A percentile compares a stretch with the other conserved stretches of the same genome.
Evolutionary conservation across 2,797 vertebrate species (phyloP).

Genomic region (Huso huso): DNA sequence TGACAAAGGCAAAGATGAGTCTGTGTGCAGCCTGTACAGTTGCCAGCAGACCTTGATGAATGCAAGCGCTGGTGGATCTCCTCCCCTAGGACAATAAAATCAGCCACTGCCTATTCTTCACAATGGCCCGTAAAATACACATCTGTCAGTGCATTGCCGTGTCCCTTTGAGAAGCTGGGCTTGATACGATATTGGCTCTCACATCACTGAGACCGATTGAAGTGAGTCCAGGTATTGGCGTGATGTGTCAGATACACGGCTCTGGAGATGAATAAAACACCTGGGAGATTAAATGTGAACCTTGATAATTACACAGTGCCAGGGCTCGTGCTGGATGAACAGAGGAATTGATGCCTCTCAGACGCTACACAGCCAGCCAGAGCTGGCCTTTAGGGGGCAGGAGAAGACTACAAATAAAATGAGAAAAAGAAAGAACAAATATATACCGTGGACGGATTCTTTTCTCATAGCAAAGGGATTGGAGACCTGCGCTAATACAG

Average conservation of each 20-base stretch:
- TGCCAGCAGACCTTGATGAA: slow-evolving; percentile 47
- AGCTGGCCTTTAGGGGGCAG: slow-evolving; percentile 97
- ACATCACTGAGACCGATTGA: slow-evolving; percentile 54
- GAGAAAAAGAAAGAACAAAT: slow-evolving; percentile 25
- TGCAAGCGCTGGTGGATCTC: slow-evolving; percentile 41
- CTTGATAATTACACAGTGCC: slow-evolving; percentile 56
- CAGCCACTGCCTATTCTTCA: slow-evolving; percentile 42
- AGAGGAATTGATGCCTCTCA: slow-evolving; percentile 32
- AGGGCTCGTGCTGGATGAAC: slow-evolving; percentile 25
- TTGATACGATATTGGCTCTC: slow-evolving; percentile 44
- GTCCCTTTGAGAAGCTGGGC: slow-evolving; percentile 36
- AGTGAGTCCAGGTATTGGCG: slow-evolving; percentile 62
- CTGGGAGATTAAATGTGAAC: slow-evolving; percentile 57
- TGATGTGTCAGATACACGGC: slow-evolving; percentile 56
- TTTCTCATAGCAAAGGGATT: slow-evolving; percentile 41
- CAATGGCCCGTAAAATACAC: slow-evolving; percentile 40
- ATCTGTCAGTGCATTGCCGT: slow-evolving; percentile 37
- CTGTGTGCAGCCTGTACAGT: slow-evolving; percentile 15
- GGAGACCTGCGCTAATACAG: slow-evolving; percentile 53
- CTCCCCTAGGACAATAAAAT: slow-evolving; percentile 41
- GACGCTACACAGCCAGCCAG: slow-evolving; percentile 28
- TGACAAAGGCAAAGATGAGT: slow-evolving; percentile 50
- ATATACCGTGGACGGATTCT: slow-evolving; percentile 38
- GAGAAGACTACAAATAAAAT: slow-evolving; percentile 82
- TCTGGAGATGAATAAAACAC: slow-evolving; percentile 68